These are phyloP conservation scores for Corydoras sp. DNA, from an alignment of 2,113 vertebrate genomes.

Conservation along the genomic window DNA sequence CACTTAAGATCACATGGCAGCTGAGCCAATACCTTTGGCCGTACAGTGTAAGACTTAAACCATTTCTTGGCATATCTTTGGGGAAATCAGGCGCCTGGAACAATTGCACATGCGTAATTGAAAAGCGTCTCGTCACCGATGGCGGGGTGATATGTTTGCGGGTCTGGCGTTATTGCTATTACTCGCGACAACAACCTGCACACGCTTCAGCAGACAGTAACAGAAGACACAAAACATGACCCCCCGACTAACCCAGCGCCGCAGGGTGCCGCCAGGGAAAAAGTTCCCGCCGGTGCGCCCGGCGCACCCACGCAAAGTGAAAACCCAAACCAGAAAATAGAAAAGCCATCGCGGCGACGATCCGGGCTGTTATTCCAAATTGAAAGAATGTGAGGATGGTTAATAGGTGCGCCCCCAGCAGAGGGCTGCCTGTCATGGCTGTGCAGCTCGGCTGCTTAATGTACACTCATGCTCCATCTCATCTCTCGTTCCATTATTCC, in stretches of 20 bases:
- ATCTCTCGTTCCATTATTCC: conserved; percentile 88
- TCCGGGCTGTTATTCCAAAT: conserved; percentile 87
- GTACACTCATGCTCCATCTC: conserved; percentile 98
- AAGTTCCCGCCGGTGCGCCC: conserved; percentile 25
- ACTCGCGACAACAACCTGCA: conserved; percentile 5
- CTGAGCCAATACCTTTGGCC: too few relatives aligned
- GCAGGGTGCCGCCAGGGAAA: conserved; percentile 28
- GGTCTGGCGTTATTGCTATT: conserved; percentile 19
- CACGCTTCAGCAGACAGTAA: conserved; percentile 39
- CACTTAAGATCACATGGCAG: too few relatives aligned
- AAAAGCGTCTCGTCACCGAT: conserved; percentile 19
- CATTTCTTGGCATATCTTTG: conserved; percentile 4
- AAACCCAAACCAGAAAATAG: conserved; percentile 17
- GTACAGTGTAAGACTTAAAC: too few relatives aligned
- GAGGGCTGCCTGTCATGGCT: conserved; percentile 83
- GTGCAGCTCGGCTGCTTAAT: conserved; percentile 94
- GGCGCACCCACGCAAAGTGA: conserved; percentile 59
- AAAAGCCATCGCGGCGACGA: conserved; percentile 68
- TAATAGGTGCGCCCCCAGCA: conserved; percentile 92
- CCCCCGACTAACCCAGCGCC: conserved; percentile 36
- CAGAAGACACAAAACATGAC: conserved; percentile 41
- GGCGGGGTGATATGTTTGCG: conserved; percentile 12
- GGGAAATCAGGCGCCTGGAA: conserved; percentile 2
- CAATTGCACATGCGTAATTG: conserved; percentile 15
- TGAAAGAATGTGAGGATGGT: conserved; percentile 96